A percentile compares a stretch with the other conserved stretches of the same genome.
Evolutionary conservation across 2,113 vertebrate genomes (phyloP).

Genomic region (Thamnophis sirtalis): DNA sequence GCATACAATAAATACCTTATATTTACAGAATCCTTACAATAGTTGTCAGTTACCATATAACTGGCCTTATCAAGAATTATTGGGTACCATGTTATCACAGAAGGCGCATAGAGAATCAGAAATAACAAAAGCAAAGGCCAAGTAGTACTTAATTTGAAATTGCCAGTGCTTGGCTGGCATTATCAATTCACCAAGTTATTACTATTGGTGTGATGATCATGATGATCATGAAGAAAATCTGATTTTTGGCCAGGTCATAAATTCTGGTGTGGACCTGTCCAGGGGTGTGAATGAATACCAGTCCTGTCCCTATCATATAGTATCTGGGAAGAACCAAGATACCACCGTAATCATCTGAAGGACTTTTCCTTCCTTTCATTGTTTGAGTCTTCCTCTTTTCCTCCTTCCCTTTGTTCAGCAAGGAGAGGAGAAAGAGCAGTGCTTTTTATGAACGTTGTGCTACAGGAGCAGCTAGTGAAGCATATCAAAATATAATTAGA

Average conservation of each 20-base stretch:
- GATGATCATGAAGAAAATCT: background rate
- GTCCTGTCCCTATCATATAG: background rate
- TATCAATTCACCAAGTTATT: background rate
- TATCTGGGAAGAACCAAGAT: background rate
- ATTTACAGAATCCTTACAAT: background rate
- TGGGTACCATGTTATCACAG: background rate
- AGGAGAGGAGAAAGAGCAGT: background rate
- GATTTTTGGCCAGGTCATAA: background rate
- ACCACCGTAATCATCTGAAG: conserved; percentile 15
- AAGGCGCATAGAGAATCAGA: background rate
- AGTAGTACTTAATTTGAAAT: background rate
- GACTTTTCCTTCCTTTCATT: background rate
- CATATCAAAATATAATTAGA: conserved; percentile 43
- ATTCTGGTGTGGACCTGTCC: background rate
- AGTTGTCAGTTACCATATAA: background rate
- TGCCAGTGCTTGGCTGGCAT: background rate
- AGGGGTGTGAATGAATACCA: background rate
- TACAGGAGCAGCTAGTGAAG: conserved; percentile 19
- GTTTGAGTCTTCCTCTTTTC: background rate
- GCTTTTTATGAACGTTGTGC: background rate
- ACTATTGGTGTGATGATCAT: background rate
- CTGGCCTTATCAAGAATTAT: background rate
- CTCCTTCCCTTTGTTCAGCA: background rate
- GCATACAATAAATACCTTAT: background rate
- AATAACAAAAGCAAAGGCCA: background rate